phyloP scores from a whole-genome alignment of 2,888 invertebrate genomes.

The Stegophylla sp. region DNA sequence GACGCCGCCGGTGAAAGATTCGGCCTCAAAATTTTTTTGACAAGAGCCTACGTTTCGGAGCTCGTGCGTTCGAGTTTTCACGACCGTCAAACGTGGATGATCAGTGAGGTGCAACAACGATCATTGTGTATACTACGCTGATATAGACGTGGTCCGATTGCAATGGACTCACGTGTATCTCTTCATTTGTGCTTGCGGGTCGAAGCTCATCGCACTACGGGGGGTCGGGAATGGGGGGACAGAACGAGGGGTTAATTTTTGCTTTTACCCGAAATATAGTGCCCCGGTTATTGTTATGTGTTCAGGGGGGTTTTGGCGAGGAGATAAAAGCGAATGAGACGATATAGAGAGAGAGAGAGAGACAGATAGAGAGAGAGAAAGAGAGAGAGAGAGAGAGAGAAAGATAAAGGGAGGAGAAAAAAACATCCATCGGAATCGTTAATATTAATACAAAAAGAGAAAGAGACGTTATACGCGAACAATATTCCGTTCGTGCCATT shows the following conservation, averaged over 20 bases:
- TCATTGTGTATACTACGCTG: neutral
- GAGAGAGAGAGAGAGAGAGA: neutral
- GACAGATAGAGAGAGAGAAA: too few relatives aligned
- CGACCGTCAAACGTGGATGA: neutral
- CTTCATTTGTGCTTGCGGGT: conserved; percentile 25
- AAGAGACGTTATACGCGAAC: conserved; percentile 48
- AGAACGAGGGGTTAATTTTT: neutral
- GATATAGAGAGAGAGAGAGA: neutral
- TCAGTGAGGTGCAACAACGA: neutral
- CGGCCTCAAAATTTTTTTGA: too few relatives aligned
- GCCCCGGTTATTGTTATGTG: conserved; percentile 46
- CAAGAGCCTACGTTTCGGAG: too few relatives aligned
- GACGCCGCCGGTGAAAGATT: too few relatives aligned
- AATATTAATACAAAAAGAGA: conserved; percentile 58
- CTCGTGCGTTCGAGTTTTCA: neutral
- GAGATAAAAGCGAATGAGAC: conserved; percentile 22
- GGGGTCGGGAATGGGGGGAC: neutral
- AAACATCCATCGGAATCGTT: conserved; percentile 56
- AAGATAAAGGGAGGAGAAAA: neutral
- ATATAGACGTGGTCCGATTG: neutral
- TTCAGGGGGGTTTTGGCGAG: neutral
- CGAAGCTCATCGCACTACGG: too few relatives aligned
- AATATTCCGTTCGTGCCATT: conserved; percentile 53
- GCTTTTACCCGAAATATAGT: conserved; percentile 43
- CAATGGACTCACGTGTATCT: conserved; percentile 35